These are phyloP conservation scores for Azorinus chamasolen DNA, from an alignment of 2,888 invertebrate species.

Conservation along the genomic window DNA sequence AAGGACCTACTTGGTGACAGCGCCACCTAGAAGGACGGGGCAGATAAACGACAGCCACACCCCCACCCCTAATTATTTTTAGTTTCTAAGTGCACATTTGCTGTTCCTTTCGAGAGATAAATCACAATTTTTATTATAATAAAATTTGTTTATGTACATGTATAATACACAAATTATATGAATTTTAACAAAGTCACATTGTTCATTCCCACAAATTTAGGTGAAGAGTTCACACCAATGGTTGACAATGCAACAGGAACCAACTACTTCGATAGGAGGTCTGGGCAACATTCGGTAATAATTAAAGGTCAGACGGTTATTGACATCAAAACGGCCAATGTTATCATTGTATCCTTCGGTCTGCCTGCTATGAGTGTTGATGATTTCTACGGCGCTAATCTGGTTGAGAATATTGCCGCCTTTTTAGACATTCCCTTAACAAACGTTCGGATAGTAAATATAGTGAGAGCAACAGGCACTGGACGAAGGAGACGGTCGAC, in stretches of 20 bases:
- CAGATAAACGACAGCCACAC: no score
- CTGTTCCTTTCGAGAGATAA: no score
- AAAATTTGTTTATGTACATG: no score
- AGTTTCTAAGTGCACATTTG: no score
- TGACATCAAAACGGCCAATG: conserved; percentile 63
- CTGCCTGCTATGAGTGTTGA: conserved; percentile 75
- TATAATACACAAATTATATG: no score
- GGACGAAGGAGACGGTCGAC: conserved; percentile 57
- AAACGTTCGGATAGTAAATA: conserved; percentile 77
- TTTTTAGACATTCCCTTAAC: conserved; percentile 76
- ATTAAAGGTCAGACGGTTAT: conserved; percentile 70
- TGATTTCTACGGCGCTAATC: conserved; percentile 81
- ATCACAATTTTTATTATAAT: no score
- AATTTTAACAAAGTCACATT: no score
- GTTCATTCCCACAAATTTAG: no score
- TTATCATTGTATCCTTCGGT: conserved; percentile 73
- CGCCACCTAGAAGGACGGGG: no score
- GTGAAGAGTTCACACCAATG: conserved; percentile 47
- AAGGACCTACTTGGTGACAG: no score
- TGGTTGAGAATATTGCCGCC: conserved; percentile 78
- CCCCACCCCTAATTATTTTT: no score
- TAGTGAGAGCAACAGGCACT: conserved; percentile 65
- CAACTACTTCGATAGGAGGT: conserved; percentile 75
- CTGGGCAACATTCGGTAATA: conserved; percentile 69
- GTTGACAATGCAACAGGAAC: conserved; percentile 69